Evolutionary conservation across 2,888 invertebrate genomes (phyloP).

Genomic region (Acanthosepion lycidas): DNA sequence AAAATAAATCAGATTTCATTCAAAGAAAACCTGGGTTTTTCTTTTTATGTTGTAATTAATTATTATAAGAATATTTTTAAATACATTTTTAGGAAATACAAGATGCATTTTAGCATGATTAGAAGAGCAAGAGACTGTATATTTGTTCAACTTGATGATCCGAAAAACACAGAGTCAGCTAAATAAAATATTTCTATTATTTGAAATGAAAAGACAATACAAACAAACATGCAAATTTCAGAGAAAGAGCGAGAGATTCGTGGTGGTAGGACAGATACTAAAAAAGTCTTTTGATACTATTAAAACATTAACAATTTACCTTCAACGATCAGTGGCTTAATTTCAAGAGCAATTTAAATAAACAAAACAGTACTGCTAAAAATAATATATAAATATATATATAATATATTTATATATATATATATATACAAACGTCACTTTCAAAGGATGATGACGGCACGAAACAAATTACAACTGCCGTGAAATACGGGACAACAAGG

Average conservation of each 20-base stretch:
- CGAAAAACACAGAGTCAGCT: neutral
- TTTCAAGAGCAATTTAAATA: neutral
- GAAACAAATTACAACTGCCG: neutral
- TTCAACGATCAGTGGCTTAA: constrained; percentile 33
- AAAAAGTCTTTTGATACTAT: neutral
- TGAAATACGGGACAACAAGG: neutral
- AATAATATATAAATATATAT: neutral
- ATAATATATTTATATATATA: too few relatives aligned
- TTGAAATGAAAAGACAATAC: neutral
- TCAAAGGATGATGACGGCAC: neutral
- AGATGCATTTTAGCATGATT: neutral
- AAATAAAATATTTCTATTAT: neutral
- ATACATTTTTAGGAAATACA: neutral
- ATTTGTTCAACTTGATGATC: neutral
- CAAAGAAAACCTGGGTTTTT: neutral
- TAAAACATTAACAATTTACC: neutral
- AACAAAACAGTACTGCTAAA: neutral
- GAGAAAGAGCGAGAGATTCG: neutral
- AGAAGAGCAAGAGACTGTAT: neutral
- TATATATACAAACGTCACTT: neutral
- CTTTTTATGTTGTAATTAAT: neutral
- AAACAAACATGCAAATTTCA: neutral
- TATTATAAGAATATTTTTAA: neutral
- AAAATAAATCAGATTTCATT: neutral
- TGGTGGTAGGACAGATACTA: neutral